phyloP scores from a whole-genome alignment of 2,113 vertebrate species.

The Perccottus glenii region DNA sequence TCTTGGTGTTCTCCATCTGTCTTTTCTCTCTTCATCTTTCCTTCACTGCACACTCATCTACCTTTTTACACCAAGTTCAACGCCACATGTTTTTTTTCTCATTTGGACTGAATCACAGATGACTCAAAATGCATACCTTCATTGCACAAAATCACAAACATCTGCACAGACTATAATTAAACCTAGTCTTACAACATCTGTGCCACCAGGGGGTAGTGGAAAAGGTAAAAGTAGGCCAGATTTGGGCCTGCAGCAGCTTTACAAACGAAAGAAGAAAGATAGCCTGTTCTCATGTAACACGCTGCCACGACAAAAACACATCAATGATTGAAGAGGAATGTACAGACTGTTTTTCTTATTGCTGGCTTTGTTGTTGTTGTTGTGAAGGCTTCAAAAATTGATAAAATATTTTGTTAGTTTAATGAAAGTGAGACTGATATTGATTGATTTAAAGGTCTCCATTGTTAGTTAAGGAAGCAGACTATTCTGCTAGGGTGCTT shows the following conservation, averaged over 20 bases:
- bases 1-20: slow-evolving; percentile 21
- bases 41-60: slow-evolving; percentile 2
- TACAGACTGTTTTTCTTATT: slow-evolving; percentile 8
- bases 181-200: slow-evolving; percentile 61
- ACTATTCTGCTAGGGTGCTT: background rate
- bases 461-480: background rate
- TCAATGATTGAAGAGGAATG: slow-evolving; percentile 22
- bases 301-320: slow-evolving; percentile 55
- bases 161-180: slow-evolving; percentile 74
- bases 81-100: slow-evolving; percentile 31
- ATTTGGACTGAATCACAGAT: slow-evolving; percentile 38
- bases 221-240: slow-evolving; percentile 74
- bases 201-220: slow-evolving; percentile 48
- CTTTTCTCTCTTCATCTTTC: slow-evolving; percentile 16
- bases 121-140: slow-evolving; percentile 54
- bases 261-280: slow-evolving; percentile 51
- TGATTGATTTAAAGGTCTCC: slow-evolving; percentile 30
- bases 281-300: slow-evolving; percentile 40
- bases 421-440: slow-evolving; percentile 30
- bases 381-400: slow-evolving; percentile 18
- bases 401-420: slow-evolving; percentile 7
- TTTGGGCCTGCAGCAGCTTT: slow-evolving; percentile 64
- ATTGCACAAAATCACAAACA: slow-evolving; percentile 46
- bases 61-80: slow-evolving; percentile 11
- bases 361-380: background rate